phyloP scores from a whole-genome alignment of 1,140 invertebrate genomes.

The Chironomus tepperi region DNA sequence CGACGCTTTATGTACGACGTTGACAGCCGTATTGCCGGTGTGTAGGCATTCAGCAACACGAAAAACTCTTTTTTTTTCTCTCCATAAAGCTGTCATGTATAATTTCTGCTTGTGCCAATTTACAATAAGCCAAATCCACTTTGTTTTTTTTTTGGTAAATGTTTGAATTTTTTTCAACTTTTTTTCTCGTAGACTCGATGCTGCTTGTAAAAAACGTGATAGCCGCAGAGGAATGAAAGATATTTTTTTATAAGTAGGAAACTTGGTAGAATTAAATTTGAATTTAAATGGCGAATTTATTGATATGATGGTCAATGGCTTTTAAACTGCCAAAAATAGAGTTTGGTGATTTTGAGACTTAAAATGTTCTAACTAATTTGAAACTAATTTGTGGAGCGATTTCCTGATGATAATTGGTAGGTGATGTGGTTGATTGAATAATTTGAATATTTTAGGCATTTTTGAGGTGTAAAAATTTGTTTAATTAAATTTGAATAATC shows the following conservation, averaged over 20 bases:
- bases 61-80: constrained; percentile 7
- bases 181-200: background rate
- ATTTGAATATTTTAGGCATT: no score
- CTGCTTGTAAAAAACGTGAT: background rate
- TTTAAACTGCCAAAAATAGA: no score
- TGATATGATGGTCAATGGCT: no score
- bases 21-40: background rate
- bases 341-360: no score
- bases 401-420: no score
- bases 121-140: background rate
- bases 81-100: constrained; percentile 7
- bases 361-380: no score
- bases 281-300: no score
- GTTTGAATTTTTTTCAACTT: background rate
- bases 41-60: background rate
- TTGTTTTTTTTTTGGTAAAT: constrained; percentile 6
- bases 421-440: no score
- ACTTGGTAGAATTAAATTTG: background rate
- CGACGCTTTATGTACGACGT: background rate
- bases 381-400: no score
- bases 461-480: no score
- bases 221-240: background rate
- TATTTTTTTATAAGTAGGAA: no score
- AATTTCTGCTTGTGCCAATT: constrained; percentile 13
- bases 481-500: no score